A percentile compares a stretch with the other conserved stretches of the same genome.
These are phyloP conservation scores for Oxyura jamaicensis DNA, from an alignment of 2,113 vertebrate genomes.

Conservation along the genomic window DNA sequence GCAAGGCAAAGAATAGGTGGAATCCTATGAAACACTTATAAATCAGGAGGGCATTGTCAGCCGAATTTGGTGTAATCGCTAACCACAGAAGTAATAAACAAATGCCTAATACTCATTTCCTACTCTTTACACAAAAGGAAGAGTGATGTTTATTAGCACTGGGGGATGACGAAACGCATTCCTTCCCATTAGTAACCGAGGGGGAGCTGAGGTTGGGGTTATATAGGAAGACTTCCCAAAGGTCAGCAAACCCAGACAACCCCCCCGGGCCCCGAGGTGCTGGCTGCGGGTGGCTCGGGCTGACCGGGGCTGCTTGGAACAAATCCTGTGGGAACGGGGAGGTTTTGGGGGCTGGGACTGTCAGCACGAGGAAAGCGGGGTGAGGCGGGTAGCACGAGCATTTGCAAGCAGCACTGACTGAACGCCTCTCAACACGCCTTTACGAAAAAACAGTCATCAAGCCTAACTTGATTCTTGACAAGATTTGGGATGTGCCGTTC, in stretches of 20 bases:
- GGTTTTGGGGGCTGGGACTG: no score
- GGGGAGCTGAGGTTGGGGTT: rapidly evolving
- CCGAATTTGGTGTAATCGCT: not conserved
- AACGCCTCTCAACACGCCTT: not conserved
- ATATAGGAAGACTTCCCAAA: not conserved
- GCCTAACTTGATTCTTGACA: not conserved
- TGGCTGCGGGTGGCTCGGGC: not conserved
- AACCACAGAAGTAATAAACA: not conserved
- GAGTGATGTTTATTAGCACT: not conserved
- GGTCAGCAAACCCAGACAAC: not conserved
- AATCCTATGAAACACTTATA: not conserved
- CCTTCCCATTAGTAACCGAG: rapidly evolving
- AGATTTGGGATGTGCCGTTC: not conserved
- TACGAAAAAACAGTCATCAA: not conserved
- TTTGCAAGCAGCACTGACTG: not conserved
- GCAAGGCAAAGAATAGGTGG: not conserved
- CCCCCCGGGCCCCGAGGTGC: rapidly evolving
- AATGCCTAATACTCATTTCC: not conserved
- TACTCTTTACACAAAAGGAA: not conserved
- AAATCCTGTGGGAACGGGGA: not conserved
- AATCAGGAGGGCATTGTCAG: not conserved
- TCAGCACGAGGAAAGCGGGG: not conserved
- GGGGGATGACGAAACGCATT: not conserved
- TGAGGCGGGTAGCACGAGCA: rapidly evolving
- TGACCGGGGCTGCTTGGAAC: no score